Percentiles rank a stretch among this genome's conserved stretches.
Conservation (phyloP, 1,140 invertebrate species). For the Brachionus koreanus region DNA sequence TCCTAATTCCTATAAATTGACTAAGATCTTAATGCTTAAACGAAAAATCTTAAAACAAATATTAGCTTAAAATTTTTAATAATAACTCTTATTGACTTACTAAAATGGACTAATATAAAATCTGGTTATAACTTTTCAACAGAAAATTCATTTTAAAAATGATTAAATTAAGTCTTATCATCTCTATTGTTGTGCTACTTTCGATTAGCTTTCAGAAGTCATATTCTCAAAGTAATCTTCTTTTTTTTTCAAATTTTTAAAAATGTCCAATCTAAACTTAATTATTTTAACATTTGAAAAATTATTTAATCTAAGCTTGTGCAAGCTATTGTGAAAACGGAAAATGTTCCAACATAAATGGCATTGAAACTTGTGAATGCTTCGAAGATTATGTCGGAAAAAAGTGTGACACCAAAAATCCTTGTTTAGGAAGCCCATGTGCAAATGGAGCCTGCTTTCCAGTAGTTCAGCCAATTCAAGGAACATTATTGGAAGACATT, state of each 20-base stretch:
- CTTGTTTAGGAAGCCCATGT: not conserved
- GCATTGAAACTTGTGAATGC: not conserved
- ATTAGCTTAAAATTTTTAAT: not conserved
- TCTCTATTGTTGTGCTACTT: not conserved
- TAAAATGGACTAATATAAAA: not conserved
- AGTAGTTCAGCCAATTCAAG: not conserved
- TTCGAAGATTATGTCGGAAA: not conserved
- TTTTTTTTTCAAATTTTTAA: too few species aligned
- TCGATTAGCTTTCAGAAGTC: not conserved
- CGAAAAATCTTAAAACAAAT: not conserved
- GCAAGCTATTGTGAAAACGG: not conserved
- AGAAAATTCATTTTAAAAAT: not conserved
- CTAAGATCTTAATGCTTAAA: not conserved
- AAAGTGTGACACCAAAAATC: not conserved
- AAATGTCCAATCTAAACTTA: too few species aligned
- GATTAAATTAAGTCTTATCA: not conserved
- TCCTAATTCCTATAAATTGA: not conserved
- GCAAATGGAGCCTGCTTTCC: constrained; percentile 1
- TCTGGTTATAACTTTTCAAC: not conserved
- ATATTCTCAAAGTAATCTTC: not conserved
- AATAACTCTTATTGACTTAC: not conserved
- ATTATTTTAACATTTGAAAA: too few species aligned
- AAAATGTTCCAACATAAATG: not conserved
- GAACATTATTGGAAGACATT: not conserved
- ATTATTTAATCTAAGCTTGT: not conserved